Conservation (phyloP, 1,140 invertebrate genomes). For the Conus betulinus region DNA sequence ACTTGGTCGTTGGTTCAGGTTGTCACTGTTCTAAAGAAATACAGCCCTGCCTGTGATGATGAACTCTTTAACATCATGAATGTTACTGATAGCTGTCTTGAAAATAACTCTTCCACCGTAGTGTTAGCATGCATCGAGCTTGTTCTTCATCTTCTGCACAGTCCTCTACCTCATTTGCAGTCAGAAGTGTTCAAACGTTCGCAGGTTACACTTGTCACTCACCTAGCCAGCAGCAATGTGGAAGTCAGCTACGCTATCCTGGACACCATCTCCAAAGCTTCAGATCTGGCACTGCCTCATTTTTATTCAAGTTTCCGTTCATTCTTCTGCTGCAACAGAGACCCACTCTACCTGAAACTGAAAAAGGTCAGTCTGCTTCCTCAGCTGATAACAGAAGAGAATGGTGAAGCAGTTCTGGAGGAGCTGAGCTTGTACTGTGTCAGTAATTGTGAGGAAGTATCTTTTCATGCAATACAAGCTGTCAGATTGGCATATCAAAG, state of each 20-base stretch:
- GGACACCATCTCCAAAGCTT: slow-evolving; percentile 44
- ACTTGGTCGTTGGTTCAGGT: slow-evolving; percentile 51
- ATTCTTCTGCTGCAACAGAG: slow-evolving; percentile 64
- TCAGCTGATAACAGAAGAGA: slow-evolving; percentile 49
- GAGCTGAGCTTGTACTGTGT: slow-evolving; percentile 56
- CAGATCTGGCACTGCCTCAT: slow-evolving; percentile 30
- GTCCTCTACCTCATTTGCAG: slow-evolving; percentile 56
- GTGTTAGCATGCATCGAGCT: slow-evolving; percentile 46
- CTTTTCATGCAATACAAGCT: slow-evolving; percentile 48
- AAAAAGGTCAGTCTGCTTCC: slow-evolving; percentile 58
- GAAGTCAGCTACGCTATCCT: slow-evolving; percentile 56
- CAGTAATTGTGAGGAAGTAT: slow-evolving; percentile 42
- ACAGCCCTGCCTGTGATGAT: slow-evolving; percentile 55
- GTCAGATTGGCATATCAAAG: slow-evolving; percentile 47
- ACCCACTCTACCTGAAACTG: slow-evolving; percentile 59
- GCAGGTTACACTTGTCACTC: slow-evolving; percentile 41
- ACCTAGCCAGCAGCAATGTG: slow-evolving; percentile 51
- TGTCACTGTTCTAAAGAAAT: slow-evolving; percentile 56
- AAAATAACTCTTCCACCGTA: slow-evolving; percentile 48
- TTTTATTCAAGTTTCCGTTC: slow-evolving; percentile 46
- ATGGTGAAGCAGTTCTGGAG: slow-evolving; percentile 55
- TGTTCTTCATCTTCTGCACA: slow-evolving; percentile 51
- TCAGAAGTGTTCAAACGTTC: slow-evolving; percentile 54
- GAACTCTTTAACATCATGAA: slow-evolving; percentile 65
- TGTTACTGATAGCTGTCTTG: slow-evolving; percentile 56